These are phyloP conservation scores for Andrena trimmerana DNA, from an alignment of 2,888 invertebrate species.

Conservation along the genomic window DNA sequence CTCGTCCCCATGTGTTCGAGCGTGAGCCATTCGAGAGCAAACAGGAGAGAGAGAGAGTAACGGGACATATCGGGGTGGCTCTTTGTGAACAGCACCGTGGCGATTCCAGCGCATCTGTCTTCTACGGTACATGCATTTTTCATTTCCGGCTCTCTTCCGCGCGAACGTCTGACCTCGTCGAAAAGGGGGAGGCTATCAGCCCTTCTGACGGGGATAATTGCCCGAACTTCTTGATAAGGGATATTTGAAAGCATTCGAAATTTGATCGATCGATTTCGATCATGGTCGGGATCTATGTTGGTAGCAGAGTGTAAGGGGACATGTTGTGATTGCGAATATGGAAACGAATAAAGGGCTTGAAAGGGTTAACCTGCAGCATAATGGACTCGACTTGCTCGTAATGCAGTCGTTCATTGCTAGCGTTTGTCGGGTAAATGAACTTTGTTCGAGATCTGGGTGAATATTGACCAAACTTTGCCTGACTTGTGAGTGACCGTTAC, in stretches of 20 bases:
- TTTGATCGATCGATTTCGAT: background rate
- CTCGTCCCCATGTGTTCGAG: constrained; percentile 38
- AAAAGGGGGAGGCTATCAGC: background rate
- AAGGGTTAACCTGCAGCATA: too few relatives aligned
- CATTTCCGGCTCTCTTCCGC: constrained; percentile 21
- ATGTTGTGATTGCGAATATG: too few relatives aligned
- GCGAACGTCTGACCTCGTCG: constrained; percentile 23
- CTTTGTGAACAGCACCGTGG: constrained; percentile 24
- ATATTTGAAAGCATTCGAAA: background rate
- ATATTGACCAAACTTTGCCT: too few relatives aligned
- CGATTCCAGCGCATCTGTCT: constrained; percentile 45
- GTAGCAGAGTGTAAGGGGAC: too few relatives aligned
- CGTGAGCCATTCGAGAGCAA: constrained; percentile 38
- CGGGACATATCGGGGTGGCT: constrained; percentile 43
- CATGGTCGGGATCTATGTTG: too few relatives aligned
- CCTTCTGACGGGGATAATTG: background rate
- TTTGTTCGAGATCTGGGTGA: too few relatives aligned
- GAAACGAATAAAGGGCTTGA: too few relatives aligned
- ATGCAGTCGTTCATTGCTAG: too few relatives aligned
- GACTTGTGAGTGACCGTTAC: too few relatives aligned
- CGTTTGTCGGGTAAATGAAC: too few relatives aligned
- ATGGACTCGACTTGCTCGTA: too few relatives aligned
- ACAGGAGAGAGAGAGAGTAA: constrained; percentile 35
- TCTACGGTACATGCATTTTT: constrained; percentile 39
- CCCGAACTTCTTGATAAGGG: background rate